Evolutionary conservation across 2,888 invertebrate genomes (phyloP).

Genomic region (Norana najaformis): DNA sequence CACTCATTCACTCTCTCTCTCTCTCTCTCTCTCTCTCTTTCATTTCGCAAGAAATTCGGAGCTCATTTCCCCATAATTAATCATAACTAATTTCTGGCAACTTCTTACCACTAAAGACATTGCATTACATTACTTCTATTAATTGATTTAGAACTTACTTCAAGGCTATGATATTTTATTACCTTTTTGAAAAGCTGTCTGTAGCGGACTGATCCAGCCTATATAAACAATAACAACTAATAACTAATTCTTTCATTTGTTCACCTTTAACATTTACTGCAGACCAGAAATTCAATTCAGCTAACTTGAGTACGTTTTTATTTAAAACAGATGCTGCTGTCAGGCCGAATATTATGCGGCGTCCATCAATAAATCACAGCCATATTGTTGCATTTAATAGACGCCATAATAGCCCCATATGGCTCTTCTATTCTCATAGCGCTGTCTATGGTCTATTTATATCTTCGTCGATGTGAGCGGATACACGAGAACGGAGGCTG

Average conservation of each 20-base stretch:
- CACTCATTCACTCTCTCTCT: not conserved
- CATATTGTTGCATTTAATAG: not conserved
- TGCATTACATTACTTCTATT: not conserved
- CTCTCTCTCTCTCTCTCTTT: not conserved
- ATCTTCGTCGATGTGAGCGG: not conserved
- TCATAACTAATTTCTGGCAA: not conserved
- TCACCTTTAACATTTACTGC: not conserved
- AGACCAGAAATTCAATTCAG: not conserved
- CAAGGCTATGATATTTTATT: not conserved
- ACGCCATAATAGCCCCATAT: not conserved
- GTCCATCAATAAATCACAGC: not conserved
- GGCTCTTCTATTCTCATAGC: not conserved
- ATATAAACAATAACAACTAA: not conserved
- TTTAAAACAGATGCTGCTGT: not conserved
- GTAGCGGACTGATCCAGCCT: slow-evolving; percentile 1
- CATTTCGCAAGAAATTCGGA: too few relatives aligned
- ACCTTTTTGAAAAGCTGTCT: not conserved
- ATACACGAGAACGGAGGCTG: not conserved
- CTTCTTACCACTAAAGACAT: not conserved
- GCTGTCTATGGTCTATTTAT: not conserved
- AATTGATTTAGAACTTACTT: slow-evolving; percentile 13
- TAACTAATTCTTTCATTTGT: not conserved
- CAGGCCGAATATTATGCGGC: not conserved
- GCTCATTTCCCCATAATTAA: not conserved
- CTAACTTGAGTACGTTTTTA: too few relatives aligned